Percentiles rank a stretch among this genome's conserved stretches.
phyloP scores from a whole-genome alignment of 2,797 vertebrate genomes.

The Girardinus metallicus region DNA sequence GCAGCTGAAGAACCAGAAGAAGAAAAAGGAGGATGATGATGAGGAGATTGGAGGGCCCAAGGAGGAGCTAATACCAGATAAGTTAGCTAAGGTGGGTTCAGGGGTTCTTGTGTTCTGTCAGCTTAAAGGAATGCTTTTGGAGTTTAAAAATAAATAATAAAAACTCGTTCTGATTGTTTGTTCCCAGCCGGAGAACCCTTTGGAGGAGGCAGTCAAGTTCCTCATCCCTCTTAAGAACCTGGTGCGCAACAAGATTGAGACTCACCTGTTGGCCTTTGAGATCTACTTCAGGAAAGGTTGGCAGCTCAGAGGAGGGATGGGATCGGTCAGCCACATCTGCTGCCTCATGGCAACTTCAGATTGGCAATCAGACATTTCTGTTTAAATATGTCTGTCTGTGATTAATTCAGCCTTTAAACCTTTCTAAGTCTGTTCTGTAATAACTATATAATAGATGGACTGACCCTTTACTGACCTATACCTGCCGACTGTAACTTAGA shows the following conservation, averaged over 20 bases:
- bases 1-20: conserved; percentile 98
- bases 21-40: conserved; percentile 98
- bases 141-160: not conserved
- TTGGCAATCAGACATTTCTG: not conserved
- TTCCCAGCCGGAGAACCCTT: conserved; percentile 92
- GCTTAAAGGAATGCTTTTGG: rapidly evolving
- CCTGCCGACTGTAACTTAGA: not conserved
- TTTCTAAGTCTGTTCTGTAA: not conserved
- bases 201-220: conserved; percentile 99
- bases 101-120: not conserved
- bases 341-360: not conserved
- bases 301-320: conserved; percentile 9
- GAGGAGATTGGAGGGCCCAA: conserved; percentile 98
- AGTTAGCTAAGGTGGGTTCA: conserved; percentile 91
- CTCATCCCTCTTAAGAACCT: conserved; percentile 96
- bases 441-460: not conserved
- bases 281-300: conserved; percentile 99
- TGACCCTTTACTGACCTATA: not conserved
- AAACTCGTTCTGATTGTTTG: not conserved
- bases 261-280: conserved; percentile 98
- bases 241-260: conserved; percentile 98
- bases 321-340: not conserved
- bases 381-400: not conserved
- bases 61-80: conserved; percentile 97
- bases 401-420: not conserved